Evolutionary conservation across 2,888 invertebrate genomes (phyloP), one percentile per base, ranked within the genome.

Genomic region (Synergus itoensis): DNA sequence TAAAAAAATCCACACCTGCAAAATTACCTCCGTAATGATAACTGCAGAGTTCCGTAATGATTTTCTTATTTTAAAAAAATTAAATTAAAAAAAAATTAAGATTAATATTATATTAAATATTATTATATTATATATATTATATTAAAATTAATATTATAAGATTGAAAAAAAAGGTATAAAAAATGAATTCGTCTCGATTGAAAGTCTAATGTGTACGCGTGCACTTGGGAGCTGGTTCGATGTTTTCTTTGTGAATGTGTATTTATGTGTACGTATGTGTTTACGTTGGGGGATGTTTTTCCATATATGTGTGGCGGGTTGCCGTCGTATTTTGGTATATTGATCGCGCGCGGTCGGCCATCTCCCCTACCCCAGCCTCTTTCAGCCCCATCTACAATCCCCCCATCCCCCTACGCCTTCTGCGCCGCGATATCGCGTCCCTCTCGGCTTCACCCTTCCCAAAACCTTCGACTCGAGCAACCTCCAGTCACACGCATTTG

Each of bases 311-410:
- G 88, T 86, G 86, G 87, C 88, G 89, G 88, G 87, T 89, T 91
- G 90, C 89, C 90, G 90, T 90, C 90, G 91, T 92, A 92, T 92
- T 92, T 92, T 92, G 92, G 91, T 92, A 92, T 92, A 92, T 92
- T 92, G 92, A 92, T 92, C 92, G 92, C 88, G 89, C 89, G 89
- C 89, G 88, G 89, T 90, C 89, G 89, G 88, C 91, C 90, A 89
- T 89, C 89, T 87, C 89, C 86, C 80, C 81, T 82, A 78, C 82
- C 84, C 83, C 83, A 83, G 82, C 83, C 79, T 73, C 78, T 43
- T 83, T 65, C 76, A 73, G 77, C 81, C 80, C 78, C 81, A 69
- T 69, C 57, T 80, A 82, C 80, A 67, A 84, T 81, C 80, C 82
- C 81, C 78, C 86, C 83, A 77, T n/a, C n/a, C 84, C 62, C 76